Evolutionary conservation across 2,113 vertebrate genomes (phyloP), one percentile per base, ranked within the genome.

Genomic region (Irena cyanogastra): DNA sequence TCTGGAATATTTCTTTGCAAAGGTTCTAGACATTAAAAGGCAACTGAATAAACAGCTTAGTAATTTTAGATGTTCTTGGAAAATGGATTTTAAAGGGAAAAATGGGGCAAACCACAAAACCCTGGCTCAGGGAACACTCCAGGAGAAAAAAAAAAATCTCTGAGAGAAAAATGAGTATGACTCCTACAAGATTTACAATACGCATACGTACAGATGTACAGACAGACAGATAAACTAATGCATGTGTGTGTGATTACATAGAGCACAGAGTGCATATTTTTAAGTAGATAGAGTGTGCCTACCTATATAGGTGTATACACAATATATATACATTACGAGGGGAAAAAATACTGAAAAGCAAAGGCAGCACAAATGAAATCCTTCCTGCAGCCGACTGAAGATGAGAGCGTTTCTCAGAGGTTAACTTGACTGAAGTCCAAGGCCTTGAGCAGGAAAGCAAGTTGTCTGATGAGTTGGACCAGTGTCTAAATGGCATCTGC

Each of bases 11-110:
- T 80, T 78, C 83, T 77, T 92, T 83, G 71, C 68, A 88, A 90
- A 93, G 68, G 80, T 83, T 94, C 72, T 86, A 93, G 93, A 89
- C 83, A 47, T 89, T 54, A 78, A 54, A 94, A 90, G 63, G 37
- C 79, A 83, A 90, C 53, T 37, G 76, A 88, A 92, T 86, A 92
- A 93, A 89, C 22, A 81, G 71, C 23, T 69, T 10, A 27, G 86
- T 66, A 74, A 86, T 93, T 96, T 83, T 81, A 93, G 89, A 70
- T 28, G 33, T 54, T 89, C 80, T 89, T 83, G 49, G 70, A 83
- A 95, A 92, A 82, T 35, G 19, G 28, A 76, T 63, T 92, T 85
- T 88, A 79, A 80, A 90, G 54, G 57, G 37, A 7, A 77, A 83
- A 94, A 65, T 54, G 33, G 39, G 65, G 33, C 77, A 93, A 95